Evolutionary conservation across 2,797 vertebrate genomes (phyloP), one percentile per base, ranked within the genome.

Genomic region (Odontamblyopus lacepedii): DNA sequence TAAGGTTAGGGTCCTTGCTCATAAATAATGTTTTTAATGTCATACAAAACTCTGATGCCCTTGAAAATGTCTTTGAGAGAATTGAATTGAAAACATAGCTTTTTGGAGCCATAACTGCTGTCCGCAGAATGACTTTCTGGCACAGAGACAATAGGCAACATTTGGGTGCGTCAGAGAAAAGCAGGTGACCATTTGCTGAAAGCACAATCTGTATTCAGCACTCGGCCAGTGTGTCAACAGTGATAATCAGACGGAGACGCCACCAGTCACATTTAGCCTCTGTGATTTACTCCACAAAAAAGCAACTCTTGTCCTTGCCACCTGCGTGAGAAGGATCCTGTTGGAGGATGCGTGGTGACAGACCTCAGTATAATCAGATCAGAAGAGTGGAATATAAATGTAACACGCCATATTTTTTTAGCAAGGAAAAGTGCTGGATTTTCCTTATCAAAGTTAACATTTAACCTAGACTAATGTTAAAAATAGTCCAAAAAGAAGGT

Each of bases 241-340:
- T 76, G 74, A 85, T 87, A 77, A 85, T 87, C 83, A 89, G 85
- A 89, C 73, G 72, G 76, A 85, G 86, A 85, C 78, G 67, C 76
- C 63, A 61, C 70, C 32, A 62, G 80, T 74, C 83, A 76, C 82
- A 78, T 89, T 87, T 72, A 86, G 83, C 79, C 67, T 26, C 70
- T 73, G 85, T 87, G 87, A 90, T 90, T 91, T 86, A 92, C 86
- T 86, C 78, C 68, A 77, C 79, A 83, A 79, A 53, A 90, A 79
- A 75, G 79, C 80, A 85, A 84, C 83, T 75, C 85, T 87, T 89
- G 87, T 89, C 88, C 87, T 88, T 89, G 82, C 83, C 48, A 69
- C 64, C 73, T 53, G 78, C 86, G 86, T 79, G 74, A 80, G 75
- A 86, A 6, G 51, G 60, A 73, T 74, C 85, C 76, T 81, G 86